Evolutionary conservation across 2,797 vertebrate genomes (phyloP).

Genomic region (Sebastes wilsoni): DNA sequence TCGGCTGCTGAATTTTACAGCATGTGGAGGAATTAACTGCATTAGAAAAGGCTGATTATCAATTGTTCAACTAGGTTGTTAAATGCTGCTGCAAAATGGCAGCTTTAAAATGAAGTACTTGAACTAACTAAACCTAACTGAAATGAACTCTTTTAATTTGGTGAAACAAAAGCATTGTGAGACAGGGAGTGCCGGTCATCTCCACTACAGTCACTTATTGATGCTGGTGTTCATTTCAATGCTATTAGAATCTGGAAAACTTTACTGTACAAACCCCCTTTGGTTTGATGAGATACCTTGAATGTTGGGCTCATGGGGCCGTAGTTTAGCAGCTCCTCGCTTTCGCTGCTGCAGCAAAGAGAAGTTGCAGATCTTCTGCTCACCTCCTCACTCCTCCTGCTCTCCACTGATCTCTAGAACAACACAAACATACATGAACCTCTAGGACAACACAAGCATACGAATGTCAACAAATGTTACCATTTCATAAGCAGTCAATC

Average conservation of each 20-base stretch:
- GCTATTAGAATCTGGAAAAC: neutral
- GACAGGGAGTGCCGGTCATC: neutral
- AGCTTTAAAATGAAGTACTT: neutral
- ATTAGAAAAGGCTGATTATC: neutral
- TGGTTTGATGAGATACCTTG: conserved; percentile 80
- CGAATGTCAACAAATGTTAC: neutral
- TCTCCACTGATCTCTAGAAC: conserved; percentile 57
- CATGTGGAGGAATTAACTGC: neutral
- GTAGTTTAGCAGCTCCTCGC: conserved; percentile 73
- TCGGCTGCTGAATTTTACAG: neutral
- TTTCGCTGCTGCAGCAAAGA: conserved; percentile 29
- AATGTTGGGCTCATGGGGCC: conserved; percentile 84
- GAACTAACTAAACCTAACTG: neutral
- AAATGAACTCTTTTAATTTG: neutral
- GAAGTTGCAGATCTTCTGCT: conserved; percentile 47
- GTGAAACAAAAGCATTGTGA: neutral
- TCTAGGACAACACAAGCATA: conserved; percentile 15
- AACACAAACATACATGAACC: neutral
- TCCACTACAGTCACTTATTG: neutral
- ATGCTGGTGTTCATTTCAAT: neutral
- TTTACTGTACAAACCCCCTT: neutral
- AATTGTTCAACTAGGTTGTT: neutral
- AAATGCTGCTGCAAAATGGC: neutral
- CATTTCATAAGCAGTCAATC: neutral
- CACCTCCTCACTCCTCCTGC: conserved; percentile 44